phyloP scores from a whole-genome alignment of 1,140 invertebrate species.

The Trichonephila clavata region DNA sequence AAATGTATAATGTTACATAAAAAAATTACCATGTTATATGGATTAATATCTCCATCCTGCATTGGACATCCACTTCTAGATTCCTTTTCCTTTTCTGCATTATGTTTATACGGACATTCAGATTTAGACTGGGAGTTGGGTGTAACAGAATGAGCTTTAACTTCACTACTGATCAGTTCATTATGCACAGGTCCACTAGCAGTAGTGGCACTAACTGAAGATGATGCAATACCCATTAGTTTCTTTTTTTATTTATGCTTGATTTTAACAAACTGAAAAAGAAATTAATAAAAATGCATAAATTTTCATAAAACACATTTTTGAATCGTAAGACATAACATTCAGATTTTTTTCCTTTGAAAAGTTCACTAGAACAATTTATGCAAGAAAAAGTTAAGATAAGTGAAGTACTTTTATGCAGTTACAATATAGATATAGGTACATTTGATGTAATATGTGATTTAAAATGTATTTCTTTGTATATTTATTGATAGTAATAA shows the following conservation, averaged over 20 bases:
- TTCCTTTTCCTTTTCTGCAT: conserved; percentile 22
- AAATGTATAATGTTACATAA: conserved; percentile 6
- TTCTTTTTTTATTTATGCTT: too few species aligned
- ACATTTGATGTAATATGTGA: too few species aligned
- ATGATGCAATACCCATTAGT: conserved; percentile 47
- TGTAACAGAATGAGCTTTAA: neutral
- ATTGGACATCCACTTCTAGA: conserved; percentile 50
- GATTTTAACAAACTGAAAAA: neutral
- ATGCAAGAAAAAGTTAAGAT: neutral
- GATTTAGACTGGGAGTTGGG: neutral
- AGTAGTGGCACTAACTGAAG: conserved; percentile 36
- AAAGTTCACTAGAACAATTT: neutral
- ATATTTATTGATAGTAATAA: too few species aligned
- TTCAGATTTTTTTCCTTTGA: too few species aligned
- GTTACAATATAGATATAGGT: too few species aligned
- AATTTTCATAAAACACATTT: too few species aligned
- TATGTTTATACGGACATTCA: conserved; percentile 66
- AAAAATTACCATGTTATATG: conserved; percentile 88
- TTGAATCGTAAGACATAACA: too few species aligned
- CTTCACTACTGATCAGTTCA: neutral
- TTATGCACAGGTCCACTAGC: neutral
- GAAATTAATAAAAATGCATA: neutral
- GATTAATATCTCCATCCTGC: conserved; percentile 85
- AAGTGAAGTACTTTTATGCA: too few species aligned
- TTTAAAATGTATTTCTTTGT: too few species aligned